phyloP scores from a whole-genome alignment of 2,113 vertebrate species.

The Lamprologus lemairii region DNA sequence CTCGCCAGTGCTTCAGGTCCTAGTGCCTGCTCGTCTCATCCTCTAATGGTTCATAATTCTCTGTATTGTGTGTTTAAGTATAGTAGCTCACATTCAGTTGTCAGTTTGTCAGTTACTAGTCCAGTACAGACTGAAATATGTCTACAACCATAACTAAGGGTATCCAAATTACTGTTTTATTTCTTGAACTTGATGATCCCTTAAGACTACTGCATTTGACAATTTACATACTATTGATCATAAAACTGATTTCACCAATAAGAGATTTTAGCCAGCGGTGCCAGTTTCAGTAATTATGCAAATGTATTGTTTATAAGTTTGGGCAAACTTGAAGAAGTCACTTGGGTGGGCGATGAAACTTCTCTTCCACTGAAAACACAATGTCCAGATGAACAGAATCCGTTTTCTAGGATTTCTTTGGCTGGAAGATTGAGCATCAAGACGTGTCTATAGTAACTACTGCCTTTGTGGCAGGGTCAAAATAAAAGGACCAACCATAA shows the following conservation, averaged over 20 bases:
- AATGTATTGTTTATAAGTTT: neutral
- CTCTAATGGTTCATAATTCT: neutral
- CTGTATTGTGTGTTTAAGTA: neutral
- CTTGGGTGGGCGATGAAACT: neutral
- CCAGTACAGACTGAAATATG: neutral
- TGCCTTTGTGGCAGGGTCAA: neutral
- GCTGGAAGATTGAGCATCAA: neutral
- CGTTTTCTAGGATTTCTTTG: neutral
- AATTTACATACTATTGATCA: neutral
- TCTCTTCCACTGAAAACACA: neutral
- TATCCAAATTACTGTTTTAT: neutral
- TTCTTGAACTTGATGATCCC: neutral
- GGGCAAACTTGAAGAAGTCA: neutral
- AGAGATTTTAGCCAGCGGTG: neutral
- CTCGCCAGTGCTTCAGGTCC: conserved; percentile 55
- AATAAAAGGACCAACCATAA: neutral
- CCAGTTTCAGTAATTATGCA: neutral
- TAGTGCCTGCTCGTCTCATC: conserved; percentile 48
- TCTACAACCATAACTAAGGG: neutral
- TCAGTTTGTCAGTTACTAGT: neutral
- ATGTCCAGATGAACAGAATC: neutral
- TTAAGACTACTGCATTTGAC: neutral
- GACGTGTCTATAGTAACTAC: neutral
- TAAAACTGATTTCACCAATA: neutral
- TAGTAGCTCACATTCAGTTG: neutral